phyloP scores from a whole-genome alignment of 2,113 vertebrate genomes.

The Rhea americana region DNA sequence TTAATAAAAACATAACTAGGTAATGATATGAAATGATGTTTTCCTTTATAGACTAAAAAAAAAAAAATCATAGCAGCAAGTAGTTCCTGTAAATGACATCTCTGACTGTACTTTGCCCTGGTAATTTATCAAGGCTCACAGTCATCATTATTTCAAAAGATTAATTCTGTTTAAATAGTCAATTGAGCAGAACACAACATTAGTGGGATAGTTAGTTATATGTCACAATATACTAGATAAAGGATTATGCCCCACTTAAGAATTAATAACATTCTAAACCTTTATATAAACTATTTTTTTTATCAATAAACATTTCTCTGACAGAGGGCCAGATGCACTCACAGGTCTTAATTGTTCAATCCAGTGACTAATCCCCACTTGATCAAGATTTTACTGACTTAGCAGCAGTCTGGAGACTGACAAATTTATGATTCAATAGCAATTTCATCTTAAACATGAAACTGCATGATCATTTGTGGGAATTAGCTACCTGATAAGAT shows the following conservation, averaged over 20 bases:
- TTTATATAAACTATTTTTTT: constrained; percentile 69
- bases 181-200: constrained; percentile 15
- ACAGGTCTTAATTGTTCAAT: constrained; percentile 67
- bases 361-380: constrained; percentile 70
- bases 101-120: background rate
- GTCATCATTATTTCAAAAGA: constrained; percentile 21
- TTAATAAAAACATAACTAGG: background rate
- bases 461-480: constrained; percentile 79
- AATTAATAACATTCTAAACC: constrained; percentile 63
- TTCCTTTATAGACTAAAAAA: background rate
- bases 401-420: constrained; percentile 75
- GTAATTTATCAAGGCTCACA: background rate
- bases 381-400: constrained; percentile 77
- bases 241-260: constrained; percentile 69
- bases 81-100: background rate
- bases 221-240: constrained; percentile 49
- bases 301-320: constrained; percentile 68
- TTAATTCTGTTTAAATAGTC: constrained; percentile 46
- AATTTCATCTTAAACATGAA: constrained; percentile 70
- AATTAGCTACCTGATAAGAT: constrained; percentile 83
- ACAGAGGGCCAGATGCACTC: constrained; percentile 47
- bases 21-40: background rate
- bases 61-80: background rate
- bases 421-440: constrained; percentile 79
- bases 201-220: constrained; percentile 15